Conservation (phyloP, 2,797 vertebrate genomes). For the Sebastes trivittatus region DNA sequence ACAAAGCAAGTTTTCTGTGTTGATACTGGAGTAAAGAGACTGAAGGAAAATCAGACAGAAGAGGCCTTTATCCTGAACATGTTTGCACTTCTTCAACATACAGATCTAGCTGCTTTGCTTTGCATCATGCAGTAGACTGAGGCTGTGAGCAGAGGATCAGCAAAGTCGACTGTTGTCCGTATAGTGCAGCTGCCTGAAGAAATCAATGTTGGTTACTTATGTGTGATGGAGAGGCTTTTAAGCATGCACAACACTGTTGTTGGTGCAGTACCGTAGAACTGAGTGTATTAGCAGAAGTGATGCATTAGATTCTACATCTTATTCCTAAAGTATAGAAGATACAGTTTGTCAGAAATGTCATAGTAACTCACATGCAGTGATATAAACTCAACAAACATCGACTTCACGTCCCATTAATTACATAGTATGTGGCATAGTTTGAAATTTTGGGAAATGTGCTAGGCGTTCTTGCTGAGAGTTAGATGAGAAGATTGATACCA, state of each 20-base stretch:
- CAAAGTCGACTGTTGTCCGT: constrained; percentile 2
- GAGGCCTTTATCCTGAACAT: not conserved
- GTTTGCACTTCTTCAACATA: not conserved
- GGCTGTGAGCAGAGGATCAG: constrained; percentile 12
- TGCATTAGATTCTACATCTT: not conserved
- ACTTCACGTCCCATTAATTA: not conserved
- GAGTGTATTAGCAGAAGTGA: not conserved
- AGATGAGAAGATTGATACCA: not conserved
- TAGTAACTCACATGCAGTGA: not conserved
- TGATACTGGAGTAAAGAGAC: not conserved
- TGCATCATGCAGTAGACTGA: not conserved
- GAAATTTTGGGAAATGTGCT: not conserved
- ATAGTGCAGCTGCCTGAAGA: constrained; percentile 14
- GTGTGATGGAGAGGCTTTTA: constrained; percentile 49
- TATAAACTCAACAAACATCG: not conserved
- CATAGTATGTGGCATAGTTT: not conserved
- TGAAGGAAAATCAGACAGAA: not conserved
- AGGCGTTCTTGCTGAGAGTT: not conserved
- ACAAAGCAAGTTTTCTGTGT: constrained; percentile 2
- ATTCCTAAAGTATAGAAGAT: not conserved
- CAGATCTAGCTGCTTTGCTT: not conserved
- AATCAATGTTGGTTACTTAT: constrained; percentile 41
- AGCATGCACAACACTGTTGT: constrained; percentile 11
- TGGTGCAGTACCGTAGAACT: not conserved
- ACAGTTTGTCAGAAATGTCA: not conserved